Evolutionary conservation across 2,797 vertebrate species (phyloP), one percentile per base, ranked within the genome.

Genomic region (Acrossocheilus fasciatus): DNA sequence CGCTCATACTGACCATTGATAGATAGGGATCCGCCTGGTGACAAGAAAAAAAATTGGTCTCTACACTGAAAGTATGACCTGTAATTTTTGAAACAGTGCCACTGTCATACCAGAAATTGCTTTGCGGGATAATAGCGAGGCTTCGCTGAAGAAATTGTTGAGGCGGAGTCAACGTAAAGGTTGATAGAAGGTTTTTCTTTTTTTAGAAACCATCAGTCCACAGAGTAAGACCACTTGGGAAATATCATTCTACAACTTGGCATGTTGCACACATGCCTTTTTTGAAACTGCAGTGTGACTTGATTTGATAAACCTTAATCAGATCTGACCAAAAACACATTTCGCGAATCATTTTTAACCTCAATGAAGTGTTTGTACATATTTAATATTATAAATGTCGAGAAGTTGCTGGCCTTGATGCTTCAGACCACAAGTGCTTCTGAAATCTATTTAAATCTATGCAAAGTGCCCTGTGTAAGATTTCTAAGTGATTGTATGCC

Each of bases 51-150:
- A 84, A 78, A 54, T 43, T 18, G 34, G 59, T 77, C 34, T 69
- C 59, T 14, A 47, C 45, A 47, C 62, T 68, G 74, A 69, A 84
- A 69, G 17, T 41, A 52, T 69, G 72, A 66, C 82, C 82, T 66
- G 64, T 84, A 68, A 84, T 84, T 84, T 78, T 54, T 50, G 23
- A 78, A 76, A 78, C 34, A 52, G 50, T 84, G 45, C 47, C 64
- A 69, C 83, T 84, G 83, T 84, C 74, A 78, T 6, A 84, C 34
- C 74, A 78, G 74, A 78, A 78, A 84, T 84, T 78, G 83, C 62
- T 78, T 84, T 68, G 17, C n/a, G 7, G 45, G 62, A 68, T 84
- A 77, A 77, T 84, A 69, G 62, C 11, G 2, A 69, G 50, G 50
- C 74, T 84, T 84, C 36, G 12, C 45, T 34, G 47, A 77, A 78